Base-by-base conservation (phyloP, 1,140 invertebrate species). In the Luehdorfia chinensis region DNA sequence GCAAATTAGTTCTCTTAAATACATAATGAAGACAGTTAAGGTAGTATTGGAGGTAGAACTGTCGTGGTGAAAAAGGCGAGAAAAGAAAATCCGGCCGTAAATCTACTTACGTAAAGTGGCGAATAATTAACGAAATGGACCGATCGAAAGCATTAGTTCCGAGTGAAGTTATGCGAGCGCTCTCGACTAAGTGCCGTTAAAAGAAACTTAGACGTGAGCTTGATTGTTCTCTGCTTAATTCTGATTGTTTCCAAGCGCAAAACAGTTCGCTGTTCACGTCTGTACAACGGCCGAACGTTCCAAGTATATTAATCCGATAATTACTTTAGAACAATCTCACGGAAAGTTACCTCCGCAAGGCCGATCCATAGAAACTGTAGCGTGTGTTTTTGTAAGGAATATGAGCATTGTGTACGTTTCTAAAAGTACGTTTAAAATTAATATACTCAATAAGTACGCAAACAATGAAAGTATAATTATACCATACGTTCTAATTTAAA, bases 51-150 rank as follows among this genome's bases (percentile, higher is more conserved):
- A 16, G 12, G 8, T 21, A 41, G 9, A 43, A 43, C n/a, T 43
- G 25, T 43, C 39, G 39, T 18, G 39, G 39, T 43, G 27, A 14
- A 16, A 43, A 43, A 72, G 54, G 61, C 64, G 66, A 66, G 67
- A 46, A 65, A 61, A 55, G 53, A 65, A 79, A 75, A 77, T 68
- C 70, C 51, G 61, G 68, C 66, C 75, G 73, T 84, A 85, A 85
- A 85, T 85, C 81, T 76, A 83, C 79, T 85, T 85, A 85, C 75
- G 72, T 83, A 78, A 81, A 85, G 81, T 85, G 77, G 74, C 75
- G 81, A 85, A 85, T 85, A 85, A 85, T 85, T 85, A 85, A 84
- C 74, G 75, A 77, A 85, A 85, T 84, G 81, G 79, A 78, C 77
- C 77, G 75, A 85, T 85, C 79, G 75, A 68, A 75, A 72, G 77